Base-by-base conservation (phyloP, 1,140 invertebrate genomes). In the Ericerus pela region DNA sequence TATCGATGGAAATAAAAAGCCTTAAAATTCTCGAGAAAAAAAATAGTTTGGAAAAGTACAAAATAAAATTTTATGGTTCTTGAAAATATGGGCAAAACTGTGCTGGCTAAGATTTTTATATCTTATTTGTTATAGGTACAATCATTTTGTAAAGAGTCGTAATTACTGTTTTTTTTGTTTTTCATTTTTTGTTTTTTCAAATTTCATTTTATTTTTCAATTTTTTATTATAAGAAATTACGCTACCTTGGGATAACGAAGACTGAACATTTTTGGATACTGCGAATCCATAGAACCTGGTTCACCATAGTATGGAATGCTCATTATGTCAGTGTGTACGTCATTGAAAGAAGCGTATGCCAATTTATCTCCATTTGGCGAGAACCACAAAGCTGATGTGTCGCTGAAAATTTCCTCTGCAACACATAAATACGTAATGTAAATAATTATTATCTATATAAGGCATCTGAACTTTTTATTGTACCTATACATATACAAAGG, bases 351-450 rank as follows among this genome's bases (percentile, higher is more conserved):
- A 1, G 82, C 86, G 65, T 84, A 94, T 0, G 84, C 84, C 53
- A 96, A 62, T 63, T 78, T 81, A n/a, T 68, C 78, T 4, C 88
- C 88, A 62, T 80, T 75, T 0, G 82, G 79, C 24, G 89, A 91
- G 70, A 93, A 91, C 90, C 91, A 96, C 8, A 90, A 67, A 0
- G 91, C 91, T 62, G 80, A 78, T 56, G 88, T 86, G 0, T 81
- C 81, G 60, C 79, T 78, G 64, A 96, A 79, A 5, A 96, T 82
- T 70, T 96, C 91, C 80, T 95, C 92, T 90, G 73, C 57, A 75
- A 62, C 62, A 62, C 68, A 62, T 43, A 20, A n/a, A 33, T 20
- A 6, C 57, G 47, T 62, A 52, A 54, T 55, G n/a, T n/a, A n/a
- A n/a, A n/a, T n/a, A n/a, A n/a, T 20, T 3, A 33, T 27, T 18